Evolutionary conservation across 2,113 vertebrate genomes (phyloP).

Genomic region (Amblyornis subalaris): DNA sequence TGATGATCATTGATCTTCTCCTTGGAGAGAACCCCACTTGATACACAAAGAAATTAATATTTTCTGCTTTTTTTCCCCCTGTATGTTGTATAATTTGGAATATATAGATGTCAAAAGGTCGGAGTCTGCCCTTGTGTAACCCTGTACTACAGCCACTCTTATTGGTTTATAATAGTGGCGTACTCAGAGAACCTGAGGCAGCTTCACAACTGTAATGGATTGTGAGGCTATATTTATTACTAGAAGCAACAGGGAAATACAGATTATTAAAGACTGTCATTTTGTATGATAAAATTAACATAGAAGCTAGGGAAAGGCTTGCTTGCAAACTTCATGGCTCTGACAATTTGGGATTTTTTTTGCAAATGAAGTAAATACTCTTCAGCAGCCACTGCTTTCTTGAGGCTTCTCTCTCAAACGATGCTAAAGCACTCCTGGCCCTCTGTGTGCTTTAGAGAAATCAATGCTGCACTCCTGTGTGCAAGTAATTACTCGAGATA

Average conservation of each 20-base stretch:
- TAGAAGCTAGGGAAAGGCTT: background rate
- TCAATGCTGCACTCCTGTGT: background rate
- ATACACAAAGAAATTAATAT: background rate
- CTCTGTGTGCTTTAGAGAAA: background rate
- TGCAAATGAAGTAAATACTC: background rate
- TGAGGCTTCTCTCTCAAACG: background rate
- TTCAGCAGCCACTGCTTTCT: background rate
- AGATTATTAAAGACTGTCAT: background rate
- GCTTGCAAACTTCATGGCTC: background rate
- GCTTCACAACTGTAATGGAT: background rate
- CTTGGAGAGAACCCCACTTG: background rate
- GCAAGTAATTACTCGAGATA: background rate
- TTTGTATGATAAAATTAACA: background rate
- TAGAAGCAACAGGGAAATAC: background rate
- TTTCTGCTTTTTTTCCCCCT: background rate
- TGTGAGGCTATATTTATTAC: background rate
- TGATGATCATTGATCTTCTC: background rate
- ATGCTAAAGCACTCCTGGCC: background rate
- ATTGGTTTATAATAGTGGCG: background rate
- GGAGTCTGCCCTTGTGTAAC: background rate
- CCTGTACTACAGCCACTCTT: background rate
- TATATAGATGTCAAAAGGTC: background rate
- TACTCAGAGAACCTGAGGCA: background rate
- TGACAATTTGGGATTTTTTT: background rate
- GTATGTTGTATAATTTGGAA: background rate